A percentile compares a stretch with the other conserved stretches of the same genome.
phyloP scores from a whole-genome alignment of 53 echinoderm and acorn worm genomes.

The Antedon mediterranea region DNA sequence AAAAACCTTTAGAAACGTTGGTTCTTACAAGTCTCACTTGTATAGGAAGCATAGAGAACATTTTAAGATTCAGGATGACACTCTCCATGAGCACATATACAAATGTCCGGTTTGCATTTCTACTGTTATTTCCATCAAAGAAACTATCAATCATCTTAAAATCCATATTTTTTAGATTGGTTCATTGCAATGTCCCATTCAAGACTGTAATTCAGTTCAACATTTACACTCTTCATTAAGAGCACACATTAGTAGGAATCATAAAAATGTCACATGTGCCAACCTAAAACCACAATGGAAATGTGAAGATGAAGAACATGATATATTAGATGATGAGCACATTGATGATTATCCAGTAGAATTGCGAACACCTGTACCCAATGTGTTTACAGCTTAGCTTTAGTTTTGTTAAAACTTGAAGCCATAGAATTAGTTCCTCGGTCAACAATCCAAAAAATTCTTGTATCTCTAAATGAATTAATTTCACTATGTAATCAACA shows the following conservation, averaged over 20 bases:
- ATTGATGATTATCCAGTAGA: not conserved
- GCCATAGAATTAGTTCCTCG: not conserved
- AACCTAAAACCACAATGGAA: not conserved
- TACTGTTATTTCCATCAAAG: too few species aligned
- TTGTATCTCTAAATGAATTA: not conserved
- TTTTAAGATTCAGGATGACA: too few species aligned
- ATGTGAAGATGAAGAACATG: not conserved
- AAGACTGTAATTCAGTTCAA: not conserved
- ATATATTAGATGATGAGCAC: not conserved
- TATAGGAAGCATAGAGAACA: too few species aligned
- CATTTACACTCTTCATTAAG: not conserved
- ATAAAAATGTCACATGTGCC: not conserved
- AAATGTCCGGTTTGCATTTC: too few species aligned
- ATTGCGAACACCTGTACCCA: not conserved
- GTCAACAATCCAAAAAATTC: not conserved
- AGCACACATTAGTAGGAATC: not conserved
- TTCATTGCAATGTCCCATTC: not conserved
- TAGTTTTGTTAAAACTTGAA: not conserved
- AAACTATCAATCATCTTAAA: too few species aligned
- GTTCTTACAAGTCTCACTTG: too few species aligned
- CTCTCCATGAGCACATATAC: too few species aligned
- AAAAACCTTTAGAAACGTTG: too few species aligned
- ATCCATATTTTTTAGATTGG: not conserved
- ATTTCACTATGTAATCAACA: not conserved
- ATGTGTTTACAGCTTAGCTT: not conserved